phyloP scores from a whole-genome alignment of 2,888 invertebrate genomes.

The Sinhomidia bicolor region DNA sequence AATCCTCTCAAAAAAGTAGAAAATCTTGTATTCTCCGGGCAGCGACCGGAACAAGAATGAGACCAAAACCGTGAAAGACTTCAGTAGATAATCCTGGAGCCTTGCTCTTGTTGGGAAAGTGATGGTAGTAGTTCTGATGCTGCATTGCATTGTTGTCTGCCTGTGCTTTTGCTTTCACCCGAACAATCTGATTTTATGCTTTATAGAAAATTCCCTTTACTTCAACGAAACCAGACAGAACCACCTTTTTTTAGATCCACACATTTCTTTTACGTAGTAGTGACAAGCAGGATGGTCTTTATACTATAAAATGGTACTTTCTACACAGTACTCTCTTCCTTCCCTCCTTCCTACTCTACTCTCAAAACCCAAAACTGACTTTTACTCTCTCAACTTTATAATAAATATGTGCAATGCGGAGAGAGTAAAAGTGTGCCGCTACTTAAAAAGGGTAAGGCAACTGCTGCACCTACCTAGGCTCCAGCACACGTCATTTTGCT shows the following conservation, averaged over 20 bases:
- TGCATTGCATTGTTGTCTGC: neutral
- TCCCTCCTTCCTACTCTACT: too few relatives aligned
- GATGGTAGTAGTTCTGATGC: too few relatives aligned
- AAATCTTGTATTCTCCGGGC: constrained; percentile 47
- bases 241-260: constrained; percentile 11
- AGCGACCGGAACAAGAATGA: constrained; percentile 57
- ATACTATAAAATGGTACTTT: neutral
- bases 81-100: neutral
- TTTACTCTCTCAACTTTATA: too few relatives aligned
- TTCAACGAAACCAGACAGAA: neutral
- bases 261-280: neutral
- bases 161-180: neutral
- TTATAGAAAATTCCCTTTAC: too few relatives aligned
- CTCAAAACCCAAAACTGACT: too few relatives aligned
- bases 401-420: too few relatives aligned
- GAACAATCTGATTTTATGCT: neutral
- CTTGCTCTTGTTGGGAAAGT: neutral
- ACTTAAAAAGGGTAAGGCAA: too few relatives aligned
- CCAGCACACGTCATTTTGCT: too few relatives aligned
- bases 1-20: neutral
- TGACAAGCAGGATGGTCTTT: neutral
- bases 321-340: neutral
- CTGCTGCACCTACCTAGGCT: too few relatives aligned
- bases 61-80: constrained; percentile 21
- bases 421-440: too few relatives aligned